phyloP scores from a whole-genome alignment of 2,113 vertebrate genomes.

The Pachyramphus minor region DNA sequence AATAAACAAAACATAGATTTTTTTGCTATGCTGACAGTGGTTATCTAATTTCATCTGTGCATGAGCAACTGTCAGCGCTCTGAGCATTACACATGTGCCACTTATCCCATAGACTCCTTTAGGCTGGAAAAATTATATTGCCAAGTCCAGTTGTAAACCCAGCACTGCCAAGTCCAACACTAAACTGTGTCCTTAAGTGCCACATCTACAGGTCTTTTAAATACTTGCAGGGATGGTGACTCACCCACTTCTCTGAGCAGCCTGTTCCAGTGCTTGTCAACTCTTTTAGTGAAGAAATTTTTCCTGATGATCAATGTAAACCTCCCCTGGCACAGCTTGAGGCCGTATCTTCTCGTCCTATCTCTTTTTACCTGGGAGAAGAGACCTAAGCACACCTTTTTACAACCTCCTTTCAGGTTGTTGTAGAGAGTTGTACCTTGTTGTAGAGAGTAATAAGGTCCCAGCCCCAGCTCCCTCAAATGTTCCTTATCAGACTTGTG shows the following conservation, averaged over 20 bases:
- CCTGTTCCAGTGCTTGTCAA: neutral
- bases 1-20: neutral
- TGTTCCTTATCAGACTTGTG: neutral
- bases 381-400: neutral
- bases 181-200: neutral
- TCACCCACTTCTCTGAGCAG: neutral
- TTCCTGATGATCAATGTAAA: neutral
- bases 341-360: neutral
- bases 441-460: neutral
- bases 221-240: too few species aligned
- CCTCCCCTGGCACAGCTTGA: neutral
- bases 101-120: neutral
- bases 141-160: neutral
- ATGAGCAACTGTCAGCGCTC: neutral
- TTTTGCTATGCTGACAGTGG: neutral
- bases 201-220: neutral
- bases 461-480: neutral
- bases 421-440: too few species aligned
- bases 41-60: neutral
- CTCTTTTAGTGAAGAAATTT: neutral
- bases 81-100: fast-evolving
- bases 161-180: neutral
- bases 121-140: neutral
- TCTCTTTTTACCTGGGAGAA: neutral
- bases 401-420: neutral